phyloP scores from a whole-genome alignment of 2,888 invertebrate species.

The Ferrisia virgata region DNA sequence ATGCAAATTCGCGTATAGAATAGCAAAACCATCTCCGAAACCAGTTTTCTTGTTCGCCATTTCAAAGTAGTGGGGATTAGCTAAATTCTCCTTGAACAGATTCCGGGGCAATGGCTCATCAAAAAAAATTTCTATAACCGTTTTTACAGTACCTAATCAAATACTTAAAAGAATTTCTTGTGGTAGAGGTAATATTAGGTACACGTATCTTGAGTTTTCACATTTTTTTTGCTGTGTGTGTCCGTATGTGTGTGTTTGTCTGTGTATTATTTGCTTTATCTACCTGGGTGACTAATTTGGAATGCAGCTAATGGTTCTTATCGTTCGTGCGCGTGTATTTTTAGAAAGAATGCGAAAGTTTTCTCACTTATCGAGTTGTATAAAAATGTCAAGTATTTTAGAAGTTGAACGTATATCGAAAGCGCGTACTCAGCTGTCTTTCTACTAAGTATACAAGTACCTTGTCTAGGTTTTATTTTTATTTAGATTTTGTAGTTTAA shows the following conservation, averaged over 20 bases:
- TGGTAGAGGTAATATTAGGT: too few relatives aligned
- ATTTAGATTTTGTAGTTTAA: not conserved
- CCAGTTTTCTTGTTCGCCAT: not conserved
- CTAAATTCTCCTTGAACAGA: not conserved
- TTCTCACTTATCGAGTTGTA: not conserved
- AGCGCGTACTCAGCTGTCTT: not conserved
- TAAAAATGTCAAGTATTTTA: not conserved
- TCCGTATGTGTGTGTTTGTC: too few relatives aligned
- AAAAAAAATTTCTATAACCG: not conserved
- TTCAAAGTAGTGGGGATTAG: not conserved
- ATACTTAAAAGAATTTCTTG: not conserved
- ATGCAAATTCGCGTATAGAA: not conserved
- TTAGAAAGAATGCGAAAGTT: not conserved
- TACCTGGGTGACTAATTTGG: not conserved
- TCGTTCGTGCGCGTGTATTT: not conserved
- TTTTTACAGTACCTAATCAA: not conserved
- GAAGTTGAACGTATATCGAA: not conserved
- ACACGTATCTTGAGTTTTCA: not conserved
- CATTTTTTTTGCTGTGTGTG: not conserved
- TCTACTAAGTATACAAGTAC: not conserved
- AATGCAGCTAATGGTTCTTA: not conserved
- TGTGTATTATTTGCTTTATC: not conserved
- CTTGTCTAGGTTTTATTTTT: not conserved
- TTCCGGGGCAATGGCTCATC: not conserved
- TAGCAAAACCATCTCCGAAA: not conserved